These are phyloP conservation scores for Lasiurus cinereus DNA, from an alignment of 2,113 vertebrate genomes.

Conservation along the genomic window DNA sequence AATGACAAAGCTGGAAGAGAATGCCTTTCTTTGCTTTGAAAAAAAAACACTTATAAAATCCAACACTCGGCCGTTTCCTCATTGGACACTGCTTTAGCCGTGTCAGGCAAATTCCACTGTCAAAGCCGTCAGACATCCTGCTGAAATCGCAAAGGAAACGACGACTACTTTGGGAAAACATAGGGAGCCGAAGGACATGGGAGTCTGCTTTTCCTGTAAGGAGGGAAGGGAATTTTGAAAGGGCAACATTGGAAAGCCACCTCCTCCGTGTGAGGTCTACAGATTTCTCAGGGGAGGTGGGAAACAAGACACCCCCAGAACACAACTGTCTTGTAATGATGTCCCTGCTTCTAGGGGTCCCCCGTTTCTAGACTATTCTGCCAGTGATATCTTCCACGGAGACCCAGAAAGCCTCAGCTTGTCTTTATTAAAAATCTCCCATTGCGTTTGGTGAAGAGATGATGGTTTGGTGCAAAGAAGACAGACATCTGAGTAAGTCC, in stretches of 20 bases:
- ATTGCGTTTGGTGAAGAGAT: background rate
- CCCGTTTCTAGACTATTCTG: background rate
- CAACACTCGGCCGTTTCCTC: slow-evolving; percentile 77
- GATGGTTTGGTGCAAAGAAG: background rate
- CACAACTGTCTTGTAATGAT: background rate
- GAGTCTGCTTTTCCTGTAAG: background rate
- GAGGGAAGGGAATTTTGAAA: background rate
- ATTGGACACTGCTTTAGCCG: slow-evolving; percentile 78
- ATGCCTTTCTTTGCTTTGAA: slow-evolving; percentile 79
- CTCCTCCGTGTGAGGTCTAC: background rate
- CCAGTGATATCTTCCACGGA: background rate
- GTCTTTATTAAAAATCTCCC: background rate
- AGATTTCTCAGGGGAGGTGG: background rate
- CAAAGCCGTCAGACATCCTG: slow-evolving; percentile 64
- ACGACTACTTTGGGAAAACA: slow-evolving; percentile 47
- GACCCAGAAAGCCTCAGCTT: background rate
- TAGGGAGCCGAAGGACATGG: background rate
- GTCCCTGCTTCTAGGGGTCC: rapidly evolving
- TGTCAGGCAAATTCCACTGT: slow-evolving; percentile 66
- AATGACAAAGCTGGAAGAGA: slow-evolving; percentile 77
- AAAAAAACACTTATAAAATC: slow-evolving; percentile 80
- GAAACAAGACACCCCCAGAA: background rate
- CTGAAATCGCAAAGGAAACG: slow-evolving; percentile 38
- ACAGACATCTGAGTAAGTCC: background rate
- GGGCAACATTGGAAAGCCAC: background rate